Evolutionary conservation across 2,797 vertebrate species (phyloP).

Genomic region (Acanthis flammea): DNA sequence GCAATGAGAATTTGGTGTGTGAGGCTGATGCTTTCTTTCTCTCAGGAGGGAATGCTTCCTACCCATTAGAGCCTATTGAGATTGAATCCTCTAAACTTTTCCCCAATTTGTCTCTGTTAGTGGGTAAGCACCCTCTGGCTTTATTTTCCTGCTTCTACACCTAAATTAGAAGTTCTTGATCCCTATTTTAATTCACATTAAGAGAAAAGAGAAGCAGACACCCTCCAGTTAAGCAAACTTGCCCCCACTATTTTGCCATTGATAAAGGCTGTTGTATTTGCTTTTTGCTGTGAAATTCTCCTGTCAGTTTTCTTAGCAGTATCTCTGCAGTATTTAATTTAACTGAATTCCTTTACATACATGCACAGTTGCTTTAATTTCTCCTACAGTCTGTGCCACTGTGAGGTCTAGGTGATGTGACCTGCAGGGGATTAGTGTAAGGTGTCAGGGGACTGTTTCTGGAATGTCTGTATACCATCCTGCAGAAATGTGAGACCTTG

Average conservation of each 20-base stretch:
- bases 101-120: not conserved
- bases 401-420: not conserved
- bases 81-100: not conserved
- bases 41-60: not conserved
- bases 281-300: not conserved
- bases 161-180: not conserved
- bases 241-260: not conserved
- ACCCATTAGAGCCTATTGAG: not conserved
- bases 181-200: not conserved
- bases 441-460: not conserved
- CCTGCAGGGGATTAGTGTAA: not conserved
- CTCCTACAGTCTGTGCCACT: not conserved
- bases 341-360: not conserved
- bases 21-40: not conserved
- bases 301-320: not conserved
- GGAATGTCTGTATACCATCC: not conserved
- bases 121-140: not conserved
- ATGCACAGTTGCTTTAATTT: not conserved
- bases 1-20: not conserved
- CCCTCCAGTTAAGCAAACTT: not conserved
- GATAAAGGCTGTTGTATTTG: not conserved
- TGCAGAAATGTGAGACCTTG: conserved; percentile 27
- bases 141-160: not conserved
- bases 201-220: not conserved
- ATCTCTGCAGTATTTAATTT: not conserved